These are phyloP conservation scores for Trogon melanurus DNA, from an alignment of 2,113 vertebrate species.

Conservation along the genomic window DNA sequence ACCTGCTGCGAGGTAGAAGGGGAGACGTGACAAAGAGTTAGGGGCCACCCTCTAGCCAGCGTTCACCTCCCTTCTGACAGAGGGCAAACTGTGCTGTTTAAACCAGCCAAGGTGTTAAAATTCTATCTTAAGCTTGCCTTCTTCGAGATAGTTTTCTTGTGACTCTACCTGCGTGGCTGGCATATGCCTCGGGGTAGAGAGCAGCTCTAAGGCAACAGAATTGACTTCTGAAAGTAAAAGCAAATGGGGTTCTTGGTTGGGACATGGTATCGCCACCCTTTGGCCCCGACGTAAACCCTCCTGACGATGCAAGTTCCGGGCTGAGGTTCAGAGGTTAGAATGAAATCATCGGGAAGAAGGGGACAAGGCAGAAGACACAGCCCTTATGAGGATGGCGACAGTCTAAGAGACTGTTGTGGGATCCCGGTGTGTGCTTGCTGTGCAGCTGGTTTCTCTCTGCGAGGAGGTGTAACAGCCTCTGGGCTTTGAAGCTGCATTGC, in stretches of 20 bases:
- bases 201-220: background rate
- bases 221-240: conserved; percentile 44
- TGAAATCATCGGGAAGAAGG: background rate
- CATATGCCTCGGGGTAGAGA: background rate
- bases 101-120: background rate
- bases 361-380: background rate
- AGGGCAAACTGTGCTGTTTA: background rate
- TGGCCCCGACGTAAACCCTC: background rate
- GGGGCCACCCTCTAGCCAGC: background rate
- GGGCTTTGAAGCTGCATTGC: background rate
- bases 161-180: background rate
- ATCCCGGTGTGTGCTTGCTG: fast-evolving
- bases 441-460: background rate
- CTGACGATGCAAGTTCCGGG: background rate
- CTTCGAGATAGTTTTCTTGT: background rate
- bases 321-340: background rate
- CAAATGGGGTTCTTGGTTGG: background rate
- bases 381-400: background rate
- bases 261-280: background rate
- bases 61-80: background rate
- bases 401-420: background rate
- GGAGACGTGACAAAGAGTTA: background rate
- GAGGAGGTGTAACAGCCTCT: background rate
- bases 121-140: background rate
- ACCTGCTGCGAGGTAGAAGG: background rate